Base-by-base conservation (phyloP, 2,888 invertebrate species). In the Macaria notata region DNA sequence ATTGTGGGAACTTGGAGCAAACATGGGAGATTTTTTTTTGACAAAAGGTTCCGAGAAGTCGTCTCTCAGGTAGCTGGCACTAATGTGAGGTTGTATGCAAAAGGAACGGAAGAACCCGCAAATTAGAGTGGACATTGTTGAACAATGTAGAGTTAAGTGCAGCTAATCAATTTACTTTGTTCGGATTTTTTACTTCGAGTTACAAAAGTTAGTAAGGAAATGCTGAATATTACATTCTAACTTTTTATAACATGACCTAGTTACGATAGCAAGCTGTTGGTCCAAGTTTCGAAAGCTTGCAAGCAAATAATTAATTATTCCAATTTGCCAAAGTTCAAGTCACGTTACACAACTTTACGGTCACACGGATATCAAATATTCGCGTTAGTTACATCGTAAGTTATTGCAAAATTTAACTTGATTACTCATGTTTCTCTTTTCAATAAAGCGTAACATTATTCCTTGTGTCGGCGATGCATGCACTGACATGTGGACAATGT, bases 1-100 rank as follows among this genome's bases (percentile, higher is more conserved):
- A 81, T 84, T 91, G 87, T 90, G 90, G 88, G 90, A 88, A 89
- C 81, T 75, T 76, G 73, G 71, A 82, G 78, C 78, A 76, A 79
- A 81, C 76, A 73, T 80, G 76, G 81, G 83, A 79, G 80, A 76
- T 71, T 55, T 66, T 78, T 85, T 88, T 87, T 86, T 81, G 75
- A 76, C 59, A 64, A 64, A 60, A 68, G 65, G 66, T 88, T 88
- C 87, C 78, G 60, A 72, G 88, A 88, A 70, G 63, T 69, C 70
- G 68, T 66, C 68, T 69, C 72, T 80, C 90, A 90, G 90, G 89
- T 89, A 91, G 85, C 73, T 65, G 69, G 65, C 67, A 75, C 73
- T 82, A 78, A 81, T 78, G 71, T 60, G 64, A 63, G 65, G 76
- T 78, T 79, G 80, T 81, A 75, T 74, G 75, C 73, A 59, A 53